Base-by-base conservation (phyloP, 2,888 invertebrate genomes). In the Mimumesa dahlbomi region DNA sequence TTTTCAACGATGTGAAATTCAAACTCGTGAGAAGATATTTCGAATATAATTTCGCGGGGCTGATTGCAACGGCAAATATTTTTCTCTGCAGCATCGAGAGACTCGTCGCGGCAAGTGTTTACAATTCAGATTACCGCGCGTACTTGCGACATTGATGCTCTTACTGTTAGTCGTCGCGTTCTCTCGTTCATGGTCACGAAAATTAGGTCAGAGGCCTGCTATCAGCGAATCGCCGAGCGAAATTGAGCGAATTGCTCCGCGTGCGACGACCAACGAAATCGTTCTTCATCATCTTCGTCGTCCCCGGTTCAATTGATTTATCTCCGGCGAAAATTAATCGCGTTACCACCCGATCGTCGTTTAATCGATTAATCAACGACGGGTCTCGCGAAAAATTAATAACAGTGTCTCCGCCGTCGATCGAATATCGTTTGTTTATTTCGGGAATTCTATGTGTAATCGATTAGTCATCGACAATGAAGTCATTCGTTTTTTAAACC, bases 141-240 rank as follows among this genome's bases (percentile, higher is more conserved):
- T 62, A 38, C 9, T 49, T 31, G 43, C 43, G 64, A 62, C 75
- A 67, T 58, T 48, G 64, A 53, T 13, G 49, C 53, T 63, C 36
- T 58, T 73, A 75, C 75, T 59, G 59, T n/a, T n/a, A n/a, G n/a
- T n/a, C n/a, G n/a, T 64, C 61, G 54, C 58, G 46, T 46, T 67
- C 56, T 49, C 66, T 67, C 64, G 75, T 78, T 78, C 78, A 75
- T 57, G 78, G 78, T 53, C 77, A 36, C 53, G 68, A 62, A 78
- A 77, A 78, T 62, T 78, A 49, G 78, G 75, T 75, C 77, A 73
- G 59, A 77, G 71, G 73, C 14, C 36, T 71, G 61, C 38, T 29
- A 50, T 73, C 66, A 58, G 59, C 62, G 66, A 73, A 57, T 48
- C 59, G 14, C 16, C 16, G n/a, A 57, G 45, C 19, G 46, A 58